Evolutionary conservation across 2,888 invertebrate species (phyloP).

Genomic region (Synanthedon formicaeformis): DNA sequence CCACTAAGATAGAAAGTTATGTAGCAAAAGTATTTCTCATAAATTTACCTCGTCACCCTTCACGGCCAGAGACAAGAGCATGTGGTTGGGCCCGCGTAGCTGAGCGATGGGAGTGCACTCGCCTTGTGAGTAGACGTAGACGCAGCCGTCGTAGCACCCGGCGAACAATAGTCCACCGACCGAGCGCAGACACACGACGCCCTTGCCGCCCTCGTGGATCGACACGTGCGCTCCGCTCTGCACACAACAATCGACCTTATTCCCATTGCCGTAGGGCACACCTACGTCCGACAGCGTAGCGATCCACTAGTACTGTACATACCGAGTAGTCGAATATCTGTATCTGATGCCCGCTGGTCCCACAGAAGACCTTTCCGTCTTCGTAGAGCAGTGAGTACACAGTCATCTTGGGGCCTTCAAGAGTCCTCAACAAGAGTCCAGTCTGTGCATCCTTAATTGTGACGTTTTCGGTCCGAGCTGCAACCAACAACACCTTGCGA

Average conservation of each 20-base stretch:
- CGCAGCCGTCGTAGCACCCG: slow-evolving; percentile 83
- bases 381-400: slow-evolving; percentile 79
- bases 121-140: slow-evolving; percentile 76
- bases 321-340: slow-evolving; percentile 82
- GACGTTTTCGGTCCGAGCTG: slow-evolving; percentile 76
- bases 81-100: slow-evolving; percentile 77
- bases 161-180: slow-evolving; percentile 74
- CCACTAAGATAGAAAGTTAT: no score
- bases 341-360: slow-evolving; percentile 79
- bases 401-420: slow-evolving; percentile 70
- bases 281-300: not conserved
- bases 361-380: slow-evolving; percentile 79
- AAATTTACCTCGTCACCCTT: slow-evolving; percentile 70
- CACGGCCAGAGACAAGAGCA: slow-evolving; percentile 78
- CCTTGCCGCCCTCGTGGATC: slow-evolving; percentile 75
- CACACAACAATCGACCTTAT: not conserved
- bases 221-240: slow-evolving; percentile 75
- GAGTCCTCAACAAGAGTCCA: slow-evolving; percentile 75
- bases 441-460: slow-evolving; percentile 79
- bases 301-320: slow-evolving; percentile 35
- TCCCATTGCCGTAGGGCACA: not conserved
- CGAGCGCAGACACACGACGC: slow-evolving; percentile 78
- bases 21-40: no score
- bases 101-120: slow-evolving; percentile 70
- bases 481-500: slow-evolving; percentile 76